Evolutionary conservation across 2,888 invertebrate genomes (phyloP).

Genomic region (Neuroscelio doddi): DNA sequence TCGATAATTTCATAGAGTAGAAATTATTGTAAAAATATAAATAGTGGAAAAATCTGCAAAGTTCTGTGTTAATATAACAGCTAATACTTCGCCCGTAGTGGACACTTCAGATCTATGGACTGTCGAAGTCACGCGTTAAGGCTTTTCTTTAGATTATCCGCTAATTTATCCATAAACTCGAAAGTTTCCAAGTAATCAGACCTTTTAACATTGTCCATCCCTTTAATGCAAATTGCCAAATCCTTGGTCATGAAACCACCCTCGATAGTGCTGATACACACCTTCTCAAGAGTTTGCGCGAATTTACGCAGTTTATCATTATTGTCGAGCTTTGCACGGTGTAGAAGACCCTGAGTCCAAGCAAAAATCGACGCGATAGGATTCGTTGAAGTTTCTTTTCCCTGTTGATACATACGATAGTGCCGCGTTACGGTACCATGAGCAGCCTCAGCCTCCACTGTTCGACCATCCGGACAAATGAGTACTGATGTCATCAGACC

Average conservation of each 20-base stretch:
- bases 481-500: slow-evolving; percentile 99
- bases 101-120: no score
- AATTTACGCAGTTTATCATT: slow-evolving; percentile 85
- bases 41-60: no score
- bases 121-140: slow-evolving; percentile 73
- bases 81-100: slow-evolving; percentile 6
- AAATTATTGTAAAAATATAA: no score
- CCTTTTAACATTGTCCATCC: slow-evolving; percentile 84
- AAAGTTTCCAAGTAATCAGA: slow-evolving; percentile 97
- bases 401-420: slow-evolving; percentile 90
- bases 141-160: slow-evolving; percentile 86
- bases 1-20: no score
- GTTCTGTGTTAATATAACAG: no score
- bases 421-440: slow-evolving; percentile 98
- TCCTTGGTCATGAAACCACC: slow-evolving; percentile 98
- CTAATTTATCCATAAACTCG: slow-evolving; percentile 95
- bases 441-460: slow-evolving; percentile 98
- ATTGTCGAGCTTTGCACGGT: slow-evolving; percentile 94
- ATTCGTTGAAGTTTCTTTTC: slow-evolving; percentile 98
- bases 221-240: slow-evolving; percentile 97
- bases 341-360: slow-evolving; percentile 95
- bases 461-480: slow-evolving; percentile 97
- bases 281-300: slow-evolving; percentile 89
- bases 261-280: slow-evolving; percentile 96
- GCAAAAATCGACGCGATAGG: slow-evolving; percentile 99